A percentile compares a stretch with the other conserved stretches of the same genome.
phyloP scores from a whole-genome alignment of 2,113 vertebrate species.

The Mirounga angustirostris region DNA sequence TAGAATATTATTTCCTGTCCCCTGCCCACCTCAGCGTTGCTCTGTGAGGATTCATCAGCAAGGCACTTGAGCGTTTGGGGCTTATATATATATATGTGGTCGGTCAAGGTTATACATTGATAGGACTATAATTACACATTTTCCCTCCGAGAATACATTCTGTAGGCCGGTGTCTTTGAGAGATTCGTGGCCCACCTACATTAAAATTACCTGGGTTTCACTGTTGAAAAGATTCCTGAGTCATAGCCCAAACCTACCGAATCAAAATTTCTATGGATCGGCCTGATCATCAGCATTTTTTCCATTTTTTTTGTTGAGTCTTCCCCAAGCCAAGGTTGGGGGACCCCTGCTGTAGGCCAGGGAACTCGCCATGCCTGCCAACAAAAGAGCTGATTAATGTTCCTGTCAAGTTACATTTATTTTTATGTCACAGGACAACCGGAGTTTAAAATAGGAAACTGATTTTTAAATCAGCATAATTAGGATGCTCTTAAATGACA shows the following conservation, averaged over 20 bases:
- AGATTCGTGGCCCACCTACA: background rate
- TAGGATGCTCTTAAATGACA: background rate
- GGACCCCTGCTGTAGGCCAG: background rate
- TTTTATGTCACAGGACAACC: slow-evolving; percentile 46
- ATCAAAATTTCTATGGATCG: background rate
- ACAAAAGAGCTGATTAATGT: background rate
- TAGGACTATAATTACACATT: background rate
- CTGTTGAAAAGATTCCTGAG: slow-evolving; percentile 46
- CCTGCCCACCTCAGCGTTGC: background rate
- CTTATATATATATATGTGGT: background rate
- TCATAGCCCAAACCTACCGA: background rate
- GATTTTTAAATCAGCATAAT: slow-evolving; percentile 28
- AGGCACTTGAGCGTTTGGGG: background rate
- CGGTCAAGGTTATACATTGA: background rate
- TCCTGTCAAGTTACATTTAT: background rate
- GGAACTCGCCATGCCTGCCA: background rate
- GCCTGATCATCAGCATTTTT: background rate
- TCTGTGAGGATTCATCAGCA: background rate
- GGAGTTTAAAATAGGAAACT: background rate
- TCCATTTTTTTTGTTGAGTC: background rate
- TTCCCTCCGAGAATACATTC: background rate
- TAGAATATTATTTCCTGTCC: slow-evolving; percentile 20
- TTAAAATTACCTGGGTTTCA: background rate
- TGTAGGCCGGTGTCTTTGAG: background rate
- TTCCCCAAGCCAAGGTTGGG: background rate